These are phyloP conservation scores for Kryptolebias ocellatus DNA, from an alignment of 2,797 vertebrate genomes.

Conservation along the genomic window DNA sequence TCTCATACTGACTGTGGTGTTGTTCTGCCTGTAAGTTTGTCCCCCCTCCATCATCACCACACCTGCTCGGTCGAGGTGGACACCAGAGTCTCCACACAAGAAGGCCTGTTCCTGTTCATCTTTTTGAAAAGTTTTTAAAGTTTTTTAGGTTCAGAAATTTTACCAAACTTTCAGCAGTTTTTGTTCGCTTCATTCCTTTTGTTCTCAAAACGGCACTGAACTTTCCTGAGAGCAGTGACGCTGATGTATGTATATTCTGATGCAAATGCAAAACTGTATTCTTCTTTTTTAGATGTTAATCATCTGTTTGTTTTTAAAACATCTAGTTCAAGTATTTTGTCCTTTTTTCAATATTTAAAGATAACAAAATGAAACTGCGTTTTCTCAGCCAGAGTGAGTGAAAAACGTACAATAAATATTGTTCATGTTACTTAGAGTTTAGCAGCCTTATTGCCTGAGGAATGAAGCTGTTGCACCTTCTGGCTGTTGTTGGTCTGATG, in stretches of 20 bases:
- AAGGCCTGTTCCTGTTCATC: slow-evolving; percentile 48
- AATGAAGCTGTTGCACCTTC: no score
- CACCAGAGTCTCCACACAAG: slow-evolving; percentile 42
- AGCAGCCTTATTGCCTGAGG: no score
- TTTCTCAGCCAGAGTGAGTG: no score
- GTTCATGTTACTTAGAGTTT: no score
- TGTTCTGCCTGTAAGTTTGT: slow-evolving; percentile 68
- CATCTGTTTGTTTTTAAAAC: no score
- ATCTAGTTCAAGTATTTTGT: no score
- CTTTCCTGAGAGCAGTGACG: neutral
- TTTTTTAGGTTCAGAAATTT: slow-evolving; percentile 39
- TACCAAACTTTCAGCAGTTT: slow-evolving; percentile 57
- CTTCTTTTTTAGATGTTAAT: no score
- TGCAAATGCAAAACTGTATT: slow-evolving; percentile 61
- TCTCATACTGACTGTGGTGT: slow-evolving; percentile 69
- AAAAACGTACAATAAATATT: no score
- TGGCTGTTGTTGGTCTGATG: no score
- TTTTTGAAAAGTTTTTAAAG: slow-evolving; percentile 48
- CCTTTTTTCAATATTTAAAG: no score
- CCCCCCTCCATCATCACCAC: slow-evolving; percentile 16
- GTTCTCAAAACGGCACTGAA: slow-evolving; percentile 44
- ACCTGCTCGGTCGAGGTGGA: slow-evolving; percentile 46
- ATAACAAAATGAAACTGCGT: no score
- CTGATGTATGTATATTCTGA: slow-evolving; percentile 30
- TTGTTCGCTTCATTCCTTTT: slow-evolving; percentile 52